Conservation (phyloP, 1,140 invertebrate genomes). For the Drosophila teissieri region DNA sequence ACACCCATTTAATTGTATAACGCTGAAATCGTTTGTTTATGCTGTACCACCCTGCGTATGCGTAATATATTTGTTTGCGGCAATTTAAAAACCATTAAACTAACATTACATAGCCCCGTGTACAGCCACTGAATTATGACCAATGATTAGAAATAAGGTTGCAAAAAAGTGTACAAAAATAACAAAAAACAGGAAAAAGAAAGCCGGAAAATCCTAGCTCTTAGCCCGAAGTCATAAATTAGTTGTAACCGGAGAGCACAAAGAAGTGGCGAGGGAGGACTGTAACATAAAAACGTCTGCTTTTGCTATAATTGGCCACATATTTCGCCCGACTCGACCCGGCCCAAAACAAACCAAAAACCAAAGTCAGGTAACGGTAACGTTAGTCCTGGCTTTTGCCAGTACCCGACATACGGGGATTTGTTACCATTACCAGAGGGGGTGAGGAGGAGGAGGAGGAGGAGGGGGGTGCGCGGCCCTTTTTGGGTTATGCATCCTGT, state of each 20-base stretch:
- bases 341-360: conserved; percentile 27
- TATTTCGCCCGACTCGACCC: conserved; percentile 72
- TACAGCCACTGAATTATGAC: conserved; percentile 54
- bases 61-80: conserved; percentile 28
- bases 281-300: conserved; percentile 81
- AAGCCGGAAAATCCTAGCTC: conserved; percentile 55
- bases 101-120: background rate
- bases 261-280: conserved; percentile 24
- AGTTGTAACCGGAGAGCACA: conserved; percentile 48
- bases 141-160: conserved; percentile 59
- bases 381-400: conserved; percentile 40
- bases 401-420: conserved; percentile 17
- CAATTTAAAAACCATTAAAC: conserved; percentile 35
- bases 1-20: no score
- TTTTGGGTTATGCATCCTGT: conserved; percentile 35
- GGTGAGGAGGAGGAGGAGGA: conserved; percentile 16
- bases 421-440: conserved; percentile 8
- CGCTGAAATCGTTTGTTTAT: no score
- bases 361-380: conserved; percentile 59
- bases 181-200: conserved; percentile 21
- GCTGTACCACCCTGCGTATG: conserved; percentile 3
- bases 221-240: conserved; percentile 65
- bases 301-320: conserved; percentile 82
- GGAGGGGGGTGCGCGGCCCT: conserved; percentile 18
- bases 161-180: conserved; percentile 3